Percentiles rank a stretch among this genome's conserved stretches.
phyloP scores from a whole-genome alignment of 2,113 vertebrate genomes.

The Etheostoma spectabile region DNA sequence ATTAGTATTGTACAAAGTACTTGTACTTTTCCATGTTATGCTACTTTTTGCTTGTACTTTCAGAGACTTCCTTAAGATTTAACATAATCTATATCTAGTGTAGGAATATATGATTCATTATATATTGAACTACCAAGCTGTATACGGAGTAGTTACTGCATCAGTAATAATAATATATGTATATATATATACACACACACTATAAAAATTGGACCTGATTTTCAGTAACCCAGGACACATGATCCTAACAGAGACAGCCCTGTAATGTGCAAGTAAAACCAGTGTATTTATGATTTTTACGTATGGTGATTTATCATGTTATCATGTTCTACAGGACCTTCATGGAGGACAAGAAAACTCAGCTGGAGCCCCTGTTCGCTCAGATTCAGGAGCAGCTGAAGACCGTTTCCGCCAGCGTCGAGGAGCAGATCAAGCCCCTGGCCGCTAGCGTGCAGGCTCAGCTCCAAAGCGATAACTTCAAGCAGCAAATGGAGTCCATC shows the following conservation, averaged over 20 bases:
- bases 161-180: no score
- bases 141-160: no score
- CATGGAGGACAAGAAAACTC: slow-evolving; percentile 49
- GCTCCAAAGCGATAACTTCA: slow-evolving; percentile 44
- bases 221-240: neutral
- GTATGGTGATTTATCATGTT: neutral
- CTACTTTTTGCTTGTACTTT: neutral
- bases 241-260: neutral
- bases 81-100: no score
- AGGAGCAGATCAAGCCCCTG: slow-evolving; percentile 71
- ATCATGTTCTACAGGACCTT: slow-evolving; percentile 56
- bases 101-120: no score
- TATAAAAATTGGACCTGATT: no score
- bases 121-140: no score
- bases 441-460: slow-evolving; percentile 54
- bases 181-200: no score
- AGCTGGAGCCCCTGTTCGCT: slow-evolving; percentile 67
- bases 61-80: neutral
- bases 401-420: neutral
- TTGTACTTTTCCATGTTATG: neutral
- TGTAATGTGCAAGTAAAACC: neutral
- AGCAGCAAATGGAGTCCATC: slow-evolving; percentile 64
- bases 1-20: no score
- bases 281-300: neutral
- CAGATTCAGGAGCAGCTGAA: slow-evolving; percentile 68